phyloP scores from a whole-genome alignment of 1,140 invertebrate genomes.

The Cotesia chilonis region DNA sequence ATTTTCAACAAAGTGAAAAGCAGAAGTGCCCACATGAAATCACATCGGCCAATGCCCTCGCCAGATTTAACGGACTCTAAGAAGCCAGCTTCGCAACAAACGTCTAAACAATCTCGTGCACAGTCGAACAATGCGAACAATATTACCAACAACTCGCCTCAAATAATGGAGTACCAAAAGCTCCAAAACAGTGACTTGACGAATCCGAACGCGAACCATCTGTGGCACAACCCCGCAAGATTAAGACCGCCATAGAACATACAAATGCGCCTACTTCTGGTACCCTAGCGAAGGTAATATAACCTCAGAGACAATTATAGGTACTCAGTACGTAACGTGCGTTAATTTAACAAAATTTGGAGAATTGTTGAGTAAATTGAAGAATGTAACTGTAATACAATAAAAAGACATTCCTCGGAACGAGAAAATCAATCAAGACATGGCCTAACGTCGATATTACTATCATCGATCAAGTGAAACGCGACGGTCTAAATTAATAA shows the following conservation, averaged over 20 bases:
- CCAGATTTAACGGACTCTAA: slow-evolving; percentile 66
- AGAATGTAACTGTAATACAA: too few relatives aligned
- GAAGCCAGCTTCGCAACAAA: slow-evolving; percentile 50
- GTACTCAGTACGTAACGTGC: too few relatives aligned
- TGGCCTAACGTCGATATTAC: too few relatives aligned
- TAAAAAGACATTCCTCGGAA: too few relatives aligned
- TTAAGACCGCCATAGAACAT: slow-evolving; percentile 63
- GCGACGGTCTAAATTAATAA: too few relatives aligned
- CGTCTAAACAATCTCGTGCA: slow-evolving; percentile 36
- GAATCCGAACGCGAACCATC: slow-evolving; percentile 38
- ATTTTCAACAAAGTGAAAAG: slow-evolving; percentile 98
- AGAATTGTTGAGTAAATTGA: too few relatives aligned
- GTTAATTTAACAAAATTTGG: too few relatives aligned
- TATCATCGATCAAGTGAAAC: too few relatives aligned
- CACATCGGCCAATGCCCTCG: slow-evolving; percentile 78
- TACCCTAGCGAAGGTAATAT: slow-evolving; percentile 63
- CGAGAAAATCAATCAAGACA: too few relatives aligned
- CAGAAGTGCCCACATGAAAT: slow-evolving; percentile 98
- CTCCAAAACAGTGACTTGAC: slow-evolving; percentile 42
- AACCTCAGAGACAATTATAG: background rate
- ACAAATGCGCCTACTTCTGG: slow-evolving; percentile 57
- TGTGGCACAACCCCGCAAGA: slow-evolving; percentile 61
- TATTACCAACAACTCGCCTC: slow-evolving; percentile 33
- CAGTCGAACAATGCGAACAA: slow-evolving; percentile 20
- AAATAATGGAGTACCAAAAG: slow-evolving; percentile 45